phyloP scores from a whole-genome alignment of 2,888 invertebrate species.

The Microctonus aethiopoides region DNA sequence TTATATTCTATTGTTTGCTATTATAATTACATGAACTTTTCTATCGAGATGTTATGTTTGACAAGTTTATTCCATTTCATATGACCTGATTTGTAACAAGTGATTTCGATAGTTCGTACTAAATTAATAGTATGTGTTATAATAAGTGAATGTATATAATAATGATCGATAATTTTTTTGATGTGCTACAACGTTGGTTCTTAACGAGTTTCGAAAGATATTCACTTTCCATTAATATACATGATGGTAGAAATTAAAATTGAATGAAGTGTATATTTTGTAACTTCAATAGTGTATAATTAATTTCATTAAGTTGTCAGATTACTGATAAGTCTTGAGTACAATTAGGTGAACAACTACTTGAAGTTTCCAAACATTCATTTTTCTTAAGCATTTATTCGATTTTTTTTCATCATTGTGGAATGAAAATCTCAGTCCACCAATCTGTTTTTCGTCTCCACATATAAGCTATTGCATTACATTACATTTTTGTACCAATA shows the following conservation, averaged over 20 bases:
- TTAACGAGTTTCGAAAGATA: no score
- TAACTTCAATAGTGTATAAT: not conserved
- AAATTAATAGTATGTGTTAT: not conserved
- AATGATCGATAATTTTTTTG: no score
- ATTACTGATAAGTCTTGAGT: not conserved
- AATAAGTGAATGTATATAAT: not conserved
- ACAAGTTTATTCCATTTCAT: conserved; percentile 1
- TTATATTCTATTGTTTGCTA: conserved; percentile 25
- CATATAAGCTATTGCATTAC: no score
- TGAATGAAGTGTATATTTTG: not conserved
- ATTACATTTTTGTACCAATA: no score
- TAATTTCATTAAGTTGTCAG: not conserved
- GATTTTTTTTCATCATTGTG: not conserved
- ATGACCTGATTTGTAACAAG: not conserved
- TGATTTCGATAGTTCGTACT: not conserved
- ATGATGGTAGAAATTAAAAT: not conserved
- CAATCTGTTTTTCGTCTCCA: not conserved
- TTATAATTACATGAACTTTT: conserved; percentile 25
- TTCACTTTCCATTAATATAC: not conserved
- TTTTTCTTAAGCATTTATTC: not conserved
- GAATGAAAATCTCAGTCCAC: conserved; percentile 8
- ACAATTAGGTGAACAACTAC: not conserved
- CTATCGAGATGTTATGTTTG: conserved; percentile 1
- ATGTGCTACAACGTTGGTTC: no score
- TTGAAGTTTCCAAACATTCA: not conserved